Evolutionary conservation across 2,888 invertebrate species (phyloP).

Genomic region (Hartigia nigra): DNA sequence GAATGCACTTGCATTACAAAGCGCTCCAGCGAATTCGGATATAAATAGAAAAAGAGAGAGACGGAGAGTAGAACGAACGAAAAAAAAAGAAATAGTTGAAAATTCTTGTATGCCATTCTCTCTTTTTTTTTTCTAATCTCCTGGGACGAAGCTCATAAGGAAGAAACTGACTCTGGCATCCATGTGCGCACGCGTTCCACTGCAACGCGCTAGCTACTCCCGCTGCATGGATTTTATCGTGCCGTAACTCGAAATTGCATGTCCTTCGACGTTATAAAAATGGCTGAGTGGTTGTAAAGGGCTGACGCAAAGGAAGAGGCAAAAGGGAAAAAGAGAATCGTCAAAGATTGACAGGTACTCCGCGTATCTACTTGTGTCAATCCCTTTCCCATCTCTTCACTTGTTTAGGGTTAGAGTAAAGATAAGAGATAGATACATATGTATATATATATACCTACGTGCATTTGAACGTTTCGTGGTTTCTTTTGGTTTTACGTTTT

Average conservation of each 20-base stretch:
- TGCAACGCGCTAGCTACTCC: constrained; percentile 28
- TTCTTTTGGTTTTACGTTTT: not conserved
- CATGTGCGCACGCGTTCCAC: constrained; percentile 7
- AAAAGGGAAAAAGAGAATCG: not conserved
- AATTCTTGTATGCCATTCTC: not conserved
- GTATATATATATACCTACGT: not conserved
- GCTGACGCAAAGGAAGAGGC: not conserved
- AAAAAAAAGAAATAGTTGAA: not conserved
- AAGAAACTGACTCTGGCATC: not conserved
- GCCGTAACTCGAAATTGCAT: constrained; percentile 50
- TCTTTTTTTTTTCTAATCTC: not conserved
- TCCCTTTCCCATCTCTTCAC: not conserved
- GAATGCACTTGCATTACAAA: not conserved
- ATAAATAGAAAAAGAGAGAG: not conserved
- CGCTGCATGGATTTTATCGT: constrained; percentile 49
- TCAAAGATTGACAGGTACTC: not conserved
- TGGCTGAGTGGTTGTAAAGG: not conserved
- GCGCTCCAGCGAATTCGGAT: not conserved
- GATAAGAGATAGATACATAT: not conserved
- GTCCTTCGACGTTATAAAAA: constrained; percentile 53
- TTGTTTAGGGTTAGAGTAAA: not conserved
- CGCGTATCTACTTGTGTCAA: not conserved
- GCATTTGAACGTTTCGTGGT: not conserved
- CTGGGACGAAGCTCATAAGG: not conserved
- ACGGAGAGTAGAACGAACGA: not conserved